Evolutionary conservation across 1,140 invertebrate genomes (phyloP).

Genomic region (Brachionus koreanus): DNA sequence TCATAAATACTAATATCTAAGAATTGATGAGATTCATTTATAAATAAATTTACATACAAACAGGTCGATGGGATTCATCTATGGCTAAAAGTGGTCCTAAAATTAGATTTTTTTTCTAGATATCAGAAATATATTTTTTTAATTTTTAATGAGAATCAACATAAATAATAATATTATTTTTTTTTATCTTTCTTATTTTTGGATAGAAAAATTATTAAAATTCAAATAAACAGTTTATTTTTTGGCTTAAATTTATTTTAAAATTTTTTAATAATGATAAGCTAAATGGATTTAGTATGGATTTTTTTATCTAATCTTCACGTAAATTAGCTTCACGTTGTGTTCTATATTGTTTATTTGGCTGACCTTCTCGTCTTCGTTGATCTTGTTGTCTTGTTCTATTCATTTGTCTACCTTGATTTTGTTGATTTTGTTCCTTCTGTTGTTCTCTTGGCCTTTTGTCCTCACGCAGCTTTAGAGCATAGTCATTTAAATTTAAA

Average conservation of each 20-base stretch:
- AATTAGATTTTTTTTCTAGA: no score
- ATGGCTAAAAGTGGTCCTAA: no score
- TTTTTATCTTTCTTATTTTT: not conserved
- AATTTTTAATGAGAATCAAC: no score
- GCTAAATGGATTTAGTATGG: not conserved
- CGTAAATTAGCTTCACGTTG: not conserved
- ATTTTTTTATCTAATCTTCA: not conserved
- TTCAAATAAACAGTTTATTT: not conserved
- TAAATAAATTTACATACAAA: no score
- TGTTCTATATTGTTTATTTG: not conserved
- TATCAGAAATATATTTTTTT: no score
- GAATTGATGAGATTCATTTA: no score
- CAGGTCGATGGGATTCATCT: no score
- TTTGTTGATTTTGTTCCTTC: not conserved
- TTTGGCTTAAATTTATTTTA: not conserved
- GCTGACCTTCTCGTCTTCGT: not conserved
- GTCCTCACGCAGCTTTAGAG: not conserved
- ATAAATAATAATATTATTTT: no score
- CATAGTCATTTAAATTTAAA: slow-evolving; percentile 32
- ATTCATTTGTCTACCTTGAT: not conserved
- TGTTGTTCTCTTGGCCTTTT: not conserved
- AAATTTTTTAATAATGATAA: not conserved
- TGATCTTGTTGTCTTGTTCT: not conserved
- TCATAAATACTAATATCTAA: no score
- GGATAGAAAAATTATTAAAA: not conserved